These are phyloP conservation scores for Meloe dianella DNA, from an alignment of 2,888 invertebrate genomes.

Conservation along the genomic window DNA sequence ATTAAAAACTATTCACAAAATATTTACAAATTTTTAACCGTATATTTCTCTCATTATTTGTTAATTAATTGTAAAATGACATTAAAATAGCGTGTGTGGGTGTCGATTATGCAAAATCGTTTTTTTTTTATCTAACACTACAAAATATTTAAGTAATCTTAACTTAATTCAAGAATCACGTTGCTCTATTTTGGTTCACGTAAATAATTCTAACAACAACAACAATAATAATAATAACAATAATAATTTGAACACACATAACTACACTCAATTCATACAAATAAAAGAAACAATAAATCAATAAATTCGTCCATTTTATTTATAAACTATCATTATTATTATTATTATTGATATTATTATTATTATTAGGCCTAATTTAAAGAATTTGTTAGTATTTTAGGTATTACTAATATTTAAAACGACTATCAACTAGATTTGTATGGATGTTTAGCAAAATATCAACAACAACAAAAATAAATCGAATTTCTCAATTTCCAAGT, in stretches of 20 bases:
- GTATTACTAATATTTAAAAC: not conserved
- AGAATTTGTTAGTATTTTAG: not conserved
- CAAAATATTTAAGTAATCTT: constrained; percentile 11
- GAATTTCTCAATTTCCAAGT: not conserved
- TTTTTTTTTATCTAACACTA: too few species aligned
- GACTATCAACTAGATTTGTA: not conserved
- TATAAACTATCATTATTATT: too few species aligned
- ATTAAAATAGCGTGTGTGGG: too few species aligned
- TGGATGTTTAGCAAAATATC: not conserved
- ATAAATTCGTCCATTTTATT: not conserved
- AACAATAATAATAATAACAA: constrained; percentile 8
- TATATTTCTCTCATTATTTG: not conserved
- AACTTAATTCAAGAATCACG: constrained; percentile 6
- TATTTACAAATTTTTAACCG: constrained; percentile 49
- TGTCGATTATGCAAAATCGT: too few species aligned
- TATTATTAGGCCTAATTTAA: not conserved
- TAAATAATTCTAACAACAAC: too few species aligned
- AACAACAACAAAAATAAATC: not conserved
- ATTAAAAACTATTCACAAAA: constrained; percentile 48
- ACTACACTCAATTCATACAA: not conserved
- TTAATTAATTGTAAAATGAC: not conserved
- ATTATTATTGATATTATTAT: too few species aligned
- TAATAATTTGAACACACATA: constrained; percentile 5
- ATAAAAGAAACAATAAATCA: not conserved
- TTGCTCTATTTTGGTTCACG: not conserved